Percentiles rank a stretch among this genome's conserved stretches.
Evolutionary conservation across 1,140 invertebrate species (phyloP).

Genomic region (Drosophila pallidifrons): DNA sequence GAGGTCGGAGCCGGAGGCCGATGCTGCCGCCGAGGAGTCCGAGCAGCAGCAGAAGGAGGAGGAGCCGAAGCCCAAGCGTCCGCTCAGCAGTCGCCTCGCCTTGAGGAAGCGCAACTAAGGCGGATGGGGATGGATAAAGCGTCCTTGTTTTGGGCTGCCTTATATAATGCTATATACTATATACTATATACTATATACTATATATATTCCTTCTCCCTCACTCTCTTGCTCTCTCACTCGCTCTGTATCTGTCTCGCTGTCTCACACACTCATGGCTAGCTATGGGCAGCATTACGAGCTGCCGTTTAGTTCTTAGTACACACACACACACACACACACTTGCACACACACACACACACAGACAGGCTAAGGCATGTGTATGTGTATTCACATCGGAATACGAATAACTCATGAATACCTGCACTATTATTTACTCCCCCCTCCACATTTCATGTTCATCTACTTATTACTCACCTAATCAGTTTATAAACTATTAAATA

Average conservation of each 20-base stretch:
- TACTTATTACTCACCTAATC: slow-evolving; percentile 29
- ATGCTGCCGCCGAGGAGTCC: slow-evolving; percentile 74
- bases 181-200: neutral
- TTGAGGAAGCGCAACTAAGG: slow-evolving; percentile 78
- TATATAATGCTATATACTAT: neutral
- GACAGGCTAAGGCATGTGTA: slow-evolving; percentile 20
- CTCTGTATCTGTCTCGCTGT: neutral
- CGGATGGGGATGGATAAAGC: neutral
- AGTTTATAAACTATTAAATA: slow-evolving; percentile 47
- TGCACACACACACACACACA: slow-evolving; percentile 15
- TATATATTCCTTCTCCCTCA: slow-evolving; percentile 1
- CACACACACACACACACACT: slow-evolving; percentile 25
- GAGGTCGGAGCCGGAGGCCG: slow-evolving; percentile 73
- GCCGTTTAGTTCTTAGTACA: slow-evolving; percentile 80
- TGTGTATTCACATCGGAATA: slow-evolving; percentile 42
- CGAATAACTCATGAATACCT: slow-evolving; percentile 28
- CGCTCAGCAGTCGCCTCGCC: slow-evolving; percentile 64
- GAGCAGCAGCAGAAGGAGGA: slow-evolving; percentile 81
- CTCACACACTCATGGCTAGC: slow-evolving; percentile 65
- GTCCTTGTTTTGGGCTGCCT: too few species aligned
- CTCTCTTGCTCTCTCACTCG: neutral
- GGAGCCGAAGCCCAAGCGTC: slow-evolving; percentile 76
- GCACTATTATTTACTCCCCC: neutral
- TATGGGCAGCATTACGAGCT: slow-evolving; percentile 68
- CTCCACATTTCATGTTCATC: slow-evolving; percentile 7